Conservation (phyloP, 2,113 vertebrate species). For the Rhinolophus sinicus region DNA sequence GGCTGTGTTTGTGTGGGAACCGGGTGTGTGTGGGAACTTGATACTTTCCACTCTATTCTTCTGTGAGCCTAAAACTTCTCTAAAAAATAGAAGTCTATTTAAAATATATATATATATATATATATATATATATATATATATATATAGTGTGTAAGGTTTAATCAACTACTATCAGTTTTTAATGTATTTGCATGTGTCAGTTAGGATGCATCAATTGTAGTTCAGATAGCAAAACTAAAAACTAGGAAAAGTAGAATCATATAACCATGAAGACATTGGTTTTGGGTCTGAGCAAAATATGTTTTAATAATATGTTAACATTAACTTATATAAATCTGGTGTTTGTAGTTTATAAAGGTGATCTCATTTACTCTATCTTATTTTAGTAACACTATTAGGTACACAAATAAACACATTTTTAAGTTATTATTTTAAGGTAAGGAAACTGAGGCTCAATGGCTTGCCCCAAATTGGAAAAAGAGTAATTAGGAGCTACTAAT, state of each 20-base stretch:
- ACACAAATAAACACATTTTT: background rate
- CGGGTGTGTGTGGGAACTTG: rapidly evolving
- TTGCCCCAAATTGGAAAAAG: background rate
- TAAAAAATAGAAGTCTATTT: too few species aligned
- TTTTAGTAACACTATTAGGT: background rate
- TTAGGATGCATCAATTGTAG: background rate
- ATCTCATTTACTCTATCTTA: background rate
- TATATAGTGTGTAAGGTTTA: background rate
- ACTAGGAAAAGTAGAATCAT: background rate
- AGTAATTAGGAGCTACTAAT: background rate
- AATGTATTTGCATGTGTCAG: background rate
- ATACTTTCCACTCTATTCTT: too few species aligned
- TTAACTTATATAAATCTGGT: background rate
- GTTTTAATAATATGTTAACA: background rate
- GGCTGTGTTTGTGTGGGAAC: too few species aligned
- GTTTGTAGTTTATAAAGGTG: background rate
- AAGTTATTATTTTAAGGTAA: background rate
- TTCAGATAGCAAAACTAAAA: background rate
- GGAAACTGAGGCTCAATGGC: background rate
- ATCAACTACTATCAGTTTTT: background rate
- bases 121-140: too few species aligned
- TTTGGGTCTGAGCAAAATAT: background rate
- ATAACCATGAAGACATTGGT: background rate
- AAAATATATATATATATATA: too few species aligned
- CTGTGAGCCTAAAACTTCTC: too few species aligned